Base-by-base conservation (phyloP, 2,113 vertebrate species). In the Polypterus bichir region DNA sequence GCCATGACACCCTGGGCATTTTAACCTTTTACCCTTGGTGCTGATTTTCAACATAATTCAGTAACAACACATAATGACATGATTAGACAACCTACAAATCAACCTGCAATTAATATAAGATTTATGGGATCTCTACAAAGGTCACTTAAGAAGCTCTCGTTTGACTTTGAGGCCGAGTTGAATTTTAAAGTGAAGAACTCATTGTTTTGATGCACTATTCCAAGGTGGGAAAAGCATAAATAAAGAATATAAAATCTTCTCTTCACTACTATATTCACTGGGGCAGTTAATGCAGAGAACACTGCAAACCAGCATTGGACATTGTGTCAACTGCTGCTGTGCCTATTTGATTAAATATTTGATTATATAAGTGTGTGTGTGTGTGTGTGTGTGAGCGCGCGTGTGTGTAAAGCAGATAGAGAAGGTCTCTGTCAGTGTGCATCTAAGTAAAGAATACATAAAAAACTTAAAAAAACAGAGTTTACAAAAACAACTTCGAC, bases 61-160 rank as follows among this genome's bases (percentile, higher is more conserved):
- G 66, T 64, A 3, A 82, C 79, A 84, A 83, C 74, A 64, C 64
- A 54, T 51, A 46, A 44, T 55, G 63, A 66, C 5, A 64, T 48
- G 66, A 73, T 77, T 76, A 77, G 60, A 80, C 76, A 79, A 79
- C 76, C 78, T 78, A 71, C 75, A 75, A 80, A 81, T 79, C 71
- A 71, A 79, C 71, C 47, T 66, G 55, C 72, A 44, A 57, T 70
- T 74, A 68, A 79, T 76, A 69, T 74, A 76, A 82, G 76, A 83
- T 83, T 83, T 81, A 84, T 79, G 64, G 70, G 71, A 49, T 68
- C 52, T 44, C 2, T 66, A 81, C 74, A 81, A 83, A 83, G 77
- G 71, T 73, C 70, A 66, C 77, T 76, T 73, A 78, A 9, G 2
- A 71, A 75, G 79, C 63, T 75, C 61, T 60, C 66, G 63, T 71